phyloP scores from a whole-genome alignment of 2,113 vertebrate species.

The Choloepus hoffmanni region DNA sequence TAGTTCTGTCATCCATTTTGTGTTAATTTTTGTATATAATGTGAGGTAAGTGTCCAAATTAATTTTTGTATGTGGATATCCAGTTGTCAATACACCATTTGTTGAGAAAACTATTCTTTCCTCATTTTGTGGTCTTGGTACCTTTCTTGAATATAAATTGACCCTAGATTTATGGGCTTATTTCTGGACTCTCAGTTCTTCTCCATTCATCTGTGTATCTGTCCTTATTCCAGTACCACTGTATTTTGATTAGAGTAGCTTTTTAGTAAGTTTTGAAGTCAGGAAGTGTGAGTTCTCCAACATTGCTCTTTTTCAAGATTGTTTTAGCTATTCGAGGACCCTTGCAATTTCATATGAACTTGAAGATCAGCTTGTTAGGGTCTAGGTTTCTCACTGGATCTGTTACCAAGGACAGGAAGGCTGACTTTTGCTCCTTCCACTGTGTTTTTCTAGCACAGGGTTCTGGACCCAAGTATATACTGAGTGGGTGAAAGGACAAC shows the following conservation, averaged over 20 bases:
- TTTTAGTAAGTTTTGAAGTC: neutral
- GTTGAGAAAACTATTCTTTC: neutral
- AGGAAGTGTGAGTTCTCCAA: neutral
- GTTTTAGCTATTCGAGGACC: neutral
- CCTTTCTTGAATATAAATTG: neutral
- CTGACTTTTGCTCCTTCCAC: neutral
- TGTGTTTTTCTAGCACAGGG: neutral
- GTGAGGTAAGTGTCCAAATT: neutral
- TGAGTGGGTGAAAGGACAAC: neutral
- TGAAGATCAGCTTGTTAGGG: neutral
- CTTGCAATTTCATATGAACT: neutral
- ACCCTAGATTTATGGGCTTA: neutral
- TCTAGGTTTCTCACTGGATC: neutral
- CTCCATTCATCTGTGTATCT: neutral
- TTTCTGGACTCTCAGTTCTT: neutral
- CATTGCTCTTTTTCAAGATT: neutral
- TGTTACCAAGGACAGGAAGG: neutral
- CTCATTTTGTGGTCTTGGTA: neutral
- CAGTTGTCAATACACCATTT: neutral
- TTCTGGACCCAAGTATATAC: neutral
- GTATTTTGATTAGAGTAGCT: neutral
- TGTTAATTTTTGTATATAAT: neutral
- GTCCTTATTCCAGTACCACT: neutral
- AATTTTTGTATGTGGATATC: neutral
- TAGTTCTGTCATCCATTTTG: neutral